These are phyloP conservation scores for Fragum sueziense DNA, from an alignment of 2,888 invertebrate species.

Conservation along the genomic window DNA sequence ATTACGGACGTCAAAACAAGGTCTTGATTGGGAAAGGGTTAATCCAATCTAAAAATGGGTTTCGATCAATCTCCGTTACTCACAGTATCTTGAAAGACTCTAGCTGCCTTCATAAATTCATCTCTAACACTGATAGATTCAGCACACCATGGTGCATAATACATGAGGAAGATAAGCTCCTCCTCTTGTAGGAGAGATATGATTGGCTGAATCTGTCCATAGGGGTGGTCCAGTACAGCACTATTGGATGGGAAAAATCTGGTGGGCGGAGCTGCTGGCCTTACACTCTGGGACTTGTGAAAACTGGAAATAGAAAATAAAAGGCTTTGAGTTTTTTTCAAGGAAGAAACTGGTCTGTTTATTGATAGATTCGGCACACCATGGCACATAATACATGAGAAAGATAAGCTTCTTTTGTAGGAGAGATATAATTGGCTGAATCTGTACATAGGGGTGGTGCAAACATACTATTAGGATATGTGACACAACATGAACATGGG, in stretches of 20 bases:
- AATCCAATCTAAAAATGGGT: too few relatives aligned
- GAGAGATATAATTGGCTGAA: constrained; percentile 86
- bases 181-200: constrained; percentile 86
- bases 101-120: constrained; percentile 90
- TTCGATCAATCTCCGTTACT: too few relatives aligned
- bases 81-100: constrained; percentile 88
- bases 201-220: constrained; percentile 88
- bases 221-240: constrained; percentile 89
- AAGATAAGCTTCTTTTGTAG: constrained; percentile 90
- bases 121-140: constrained; percentile 89
- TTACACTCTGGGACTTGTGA: constrained; percentile 67
- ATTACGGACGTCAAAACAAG: too few relatives aligned
- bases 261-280: constrained; percentile 83
- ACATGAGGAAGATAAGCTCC: constrained; percentile 94
- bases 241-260: constrained; percentile 89
- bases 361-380: constrained; percentile 94
- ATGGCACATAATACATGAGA: constrained; percentile 97
- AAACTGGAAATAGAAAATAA: constrained; percentile 61
- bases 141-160: constrained; percentile 97
- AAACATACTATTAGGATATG: too few relatives aligned
- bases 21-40: too few relatives aligned
- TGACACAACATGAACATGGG: too few relatives aligned
- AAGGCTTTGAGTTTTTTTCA: too few relatives aligned
- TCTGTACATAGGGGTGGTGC: constrained; percentile 91
- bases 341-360: too few relatives aligned